Conservation (phyloP, 2,797 vertebrate species). For the Sebastes taczanowskii region DNA sequence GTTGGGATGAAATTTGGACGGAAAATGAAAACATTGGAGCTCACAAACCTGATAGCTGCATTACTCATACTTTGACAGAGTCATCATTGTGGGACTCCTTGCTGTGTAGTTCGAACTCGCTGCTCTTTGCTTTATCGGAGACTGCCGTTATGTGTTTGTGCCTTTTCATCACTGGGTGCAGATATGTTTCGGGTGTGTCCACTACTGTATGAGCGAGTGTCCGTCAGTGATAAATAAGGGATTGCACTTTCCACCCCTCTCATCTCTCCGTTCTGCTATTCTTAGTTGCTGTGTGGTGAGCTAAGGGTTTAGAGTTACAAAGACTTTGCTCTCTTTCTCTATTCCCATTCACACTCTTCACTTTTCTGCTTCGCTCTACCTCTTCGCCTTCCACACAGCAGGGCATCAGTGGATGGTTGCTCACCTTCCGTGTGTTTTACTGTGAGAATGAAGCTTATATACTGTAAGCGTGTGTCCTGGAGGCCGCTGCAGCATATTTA, state of each 20-base stretch:
- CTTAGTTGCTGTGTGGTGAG: conserved; percentile 60
- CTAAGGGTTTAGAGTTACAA: conserved; percentile 79
- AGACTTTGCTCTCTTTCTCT: conserved; percentile 49
- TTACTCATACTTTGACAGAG: conserved; percentile 41
- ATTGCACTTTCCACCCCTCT: conserved; percentile 47
- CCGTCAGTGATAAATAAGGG: conserved; percentile 75
- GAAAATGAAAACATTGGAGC: conserved; percentile 32
- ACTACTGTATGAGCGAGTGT: conserved; percentile 33
- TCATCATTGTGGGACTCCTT: background rate
- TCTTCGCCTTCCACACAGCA: conserved; percentile 3
- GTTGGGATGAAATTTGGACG: conserved; percentile 52
- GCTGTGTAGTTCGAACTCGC: background rate
- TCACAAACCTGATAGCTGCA: conserved; percentile 26
- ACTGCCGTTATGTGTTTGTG: background rate
- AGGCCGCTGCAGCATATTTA: background rate
- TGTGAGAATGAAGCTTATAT: conserved; percentile 9
- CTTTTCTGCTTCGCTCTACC: conserved; percentile 5
- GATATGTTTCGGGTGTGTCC: conserved; percentile 45
- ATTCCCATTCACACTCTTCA: conserved; percentile 20
- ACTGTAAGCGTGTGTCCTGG: background rate
- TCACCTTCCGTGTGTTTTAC: conserved; percentile 4
- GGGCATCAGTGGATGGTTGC: background rate
- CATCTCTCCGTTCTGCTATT: conserved; percentile 66
- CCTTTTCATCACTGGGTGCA: conserved; percentile 5
- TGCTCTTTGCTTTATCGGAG: background rate